phyloP scores from a whole-genome alignment of 2,113 vertebrate species.

The Grammomys surdaster region DNA sequence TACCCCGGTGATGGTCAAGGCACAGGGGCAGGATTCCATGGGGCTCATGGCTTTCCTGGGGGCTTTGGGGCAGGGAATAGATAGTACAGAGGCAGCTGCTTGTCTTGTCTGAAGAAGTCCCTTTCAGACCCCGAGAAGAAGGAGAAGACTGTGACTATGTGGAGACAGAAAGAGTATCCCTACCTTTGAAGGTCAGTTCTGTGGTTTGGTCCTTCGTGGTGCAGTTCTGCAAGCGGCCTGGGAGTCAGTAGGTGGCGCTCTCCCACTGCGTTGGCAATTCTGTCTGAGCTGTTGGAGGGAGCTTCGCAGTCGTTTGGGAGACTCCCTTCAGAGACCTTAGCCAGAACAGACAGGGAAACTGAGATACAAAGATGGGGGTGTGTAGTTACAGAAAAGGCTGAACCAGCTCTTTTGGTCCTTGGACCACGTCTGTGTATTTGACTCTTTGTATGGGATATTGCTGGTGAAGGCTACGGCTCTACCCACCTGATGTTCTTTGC shows the following conservation, averaged over 20 bases:
- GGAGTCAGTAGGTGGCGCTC: slow-evolving; percentile 76
- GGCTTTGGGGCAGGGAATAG: background rate
- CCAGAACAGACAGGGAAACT: slow-evolving; percentile 24
- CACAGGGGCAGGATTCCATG: slow-evolving; percentile 57
- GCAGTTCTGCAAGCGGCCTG: background rate
- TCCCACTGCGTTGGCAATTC: slow-evolving; percentile 65
- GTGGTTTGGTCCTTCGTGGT: background rate
- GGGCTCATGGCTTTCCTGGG: background rate
- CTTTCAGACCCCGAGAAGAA: accelerated
- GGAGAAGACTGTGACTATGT: background rate
- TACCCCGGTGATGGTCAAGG: slow-evolving; percentile 62
- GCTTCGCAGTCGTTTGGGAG: background rate
- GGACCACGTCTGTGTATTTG: background rate
- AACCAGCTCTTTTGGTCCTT: background rate
- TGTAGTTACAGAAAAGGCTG: background rate
- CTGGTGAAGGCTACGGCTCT: background rate
- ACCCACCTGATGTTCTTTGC: background rate
- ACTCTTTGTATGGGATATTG: background rate
- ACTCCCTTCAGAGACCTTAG: background rate
- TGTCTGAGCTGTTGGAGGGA: background rate
- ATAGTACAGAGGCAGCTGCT: background rate
- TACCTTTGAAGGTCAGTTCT: background rate
- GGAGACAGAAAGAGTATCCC: background rate
- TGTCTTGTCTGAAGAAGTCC: background rate
- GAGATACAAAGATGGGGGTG: background rate